Evolutionary conservation across 2,888 invertebrate species (phyloP).

Genomic region (Pseudolycoriella hygida): DNA sequence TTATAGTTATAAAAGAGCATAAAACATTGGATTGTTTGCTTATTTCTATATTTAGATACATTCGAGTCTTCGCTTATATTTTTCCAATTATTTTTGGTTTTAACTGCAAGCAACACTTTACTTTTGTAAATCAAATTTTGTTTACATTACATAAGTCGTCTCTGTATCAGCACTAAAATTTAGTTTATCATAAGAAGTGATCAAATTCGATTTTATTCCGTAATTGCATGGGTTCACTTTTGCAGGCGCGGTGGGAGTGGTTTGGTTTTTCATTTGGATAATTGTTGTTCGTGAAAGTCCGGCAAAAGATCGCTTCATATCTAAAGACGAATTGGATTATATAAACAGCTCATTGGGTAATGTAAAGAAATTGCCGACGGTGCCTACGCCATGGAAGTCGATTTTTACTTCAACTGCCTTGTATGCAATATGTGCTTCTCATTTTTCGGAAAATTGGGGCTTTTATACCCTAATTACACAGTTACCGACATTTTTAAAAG

Average conservation of each 20-base stretch:
- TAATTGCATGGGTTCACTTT: no score
- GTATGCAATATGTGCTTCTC: constrained; percentile 68
- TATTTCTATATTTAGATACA: no score
- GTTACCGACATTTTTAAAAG: constrained; percentile 66
- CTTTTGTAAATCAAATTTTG: no score
- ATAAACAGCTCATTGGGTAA: constrained; percentile 42
- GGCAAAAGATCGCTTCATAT: constrained; percentile 53
- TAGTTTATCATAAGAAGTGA: no score
- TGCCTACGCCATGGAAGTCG: constrained; percentile 56
- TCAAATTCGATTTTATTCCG: no score
- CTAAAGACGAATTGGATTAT: constrained; percentile 52
- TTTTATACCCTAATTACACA: constrained; percentile 73
- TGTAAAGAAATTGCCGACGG: constrained; percentile 25
- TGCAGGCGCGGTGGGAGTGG: constrained; percentile 46
- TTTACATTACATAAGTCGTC: no score
- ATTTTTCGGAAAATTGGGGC: constrained; percentile 83
- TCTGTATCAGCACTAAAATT: no score
- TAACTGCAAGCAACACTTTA: no score
- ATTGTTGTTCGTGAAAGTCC: constrained; percentile 54
- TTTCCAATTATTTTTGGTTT: no score
- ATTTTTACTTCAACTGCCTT: constrained; percentile 61
- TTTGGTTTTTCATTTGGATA: constrained; percentile 59
- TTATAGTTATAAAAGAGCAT: no score
- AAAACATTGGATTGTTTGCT: no score
- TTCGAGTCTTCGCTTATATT: no score